These are phyloP conservation scores for Drosophila mulleri DNA, from an alignment of 2,888 invertebrate species.

Conservation along the genomic window DNA sequence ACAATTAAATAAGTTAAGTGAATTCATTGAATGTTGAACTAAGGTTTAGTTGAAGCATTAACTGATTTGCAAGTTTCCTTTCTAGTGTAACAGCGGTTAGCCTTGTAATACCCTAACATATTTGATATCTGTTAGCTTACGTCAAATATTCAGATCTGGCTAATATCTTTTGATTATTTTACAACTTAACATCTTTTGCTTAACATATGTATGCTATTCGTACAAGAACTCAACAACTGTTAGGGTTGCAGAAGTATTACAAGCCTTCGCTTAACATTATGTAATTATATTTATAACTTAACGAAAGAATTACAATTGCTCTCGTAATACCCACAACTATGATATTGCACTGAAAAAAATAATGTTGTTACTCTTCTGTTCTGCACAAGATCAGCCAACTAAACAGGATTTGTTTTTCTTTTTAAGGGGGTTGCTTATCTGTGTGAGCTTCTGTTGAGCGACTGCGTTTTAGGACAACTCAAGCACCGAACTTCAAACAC, in stretches of 20 bases:
- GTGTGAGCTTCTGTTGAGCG: conserved; percentile 41
- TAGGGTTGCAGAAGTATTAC: neutral
- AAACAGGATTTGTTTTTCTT: conserved; percentile 58
- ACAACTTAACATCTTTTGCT: neutral
- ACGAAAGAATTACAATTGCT: conserved; percentile 49
- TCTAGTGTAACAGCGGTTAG: neutral
- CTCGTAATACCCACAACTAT: conserved; percentile 45
- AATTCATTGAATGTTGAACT: neutral
- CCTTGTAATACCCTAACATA: conserved; percentile 2
- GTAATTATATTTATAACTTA: neutral
- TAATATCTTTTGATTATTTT: neutral
- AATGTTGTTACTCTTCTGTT: conserved; percentile 2
- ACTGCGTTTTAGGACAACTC: conserved; percentile 31
- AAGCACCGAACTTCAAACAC: conserved; percentile 42
- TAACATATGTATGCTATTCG: neutral
- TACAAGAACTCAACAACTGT: neutral
- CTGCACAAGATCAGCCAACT: conserved; percentile 55
- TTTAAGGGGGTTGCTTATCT: conserved; percentile 17
- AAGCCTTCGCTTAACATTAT: neutral
- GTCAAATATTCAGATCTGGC: no score
- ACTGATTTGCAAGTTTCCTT: neutral
- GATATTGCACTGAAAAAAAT: conserved; percentile 55
- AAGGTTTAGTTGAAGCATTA: neutral
- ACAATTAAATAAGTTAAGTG: neutral
- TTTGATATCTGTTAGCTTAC: no score